Evolutionary conservation across 1,140 invertebrate species (phyloP), one percentile per base, ranked within the genome.

Genomic region (Druon quercuslanigerum): DNA sequence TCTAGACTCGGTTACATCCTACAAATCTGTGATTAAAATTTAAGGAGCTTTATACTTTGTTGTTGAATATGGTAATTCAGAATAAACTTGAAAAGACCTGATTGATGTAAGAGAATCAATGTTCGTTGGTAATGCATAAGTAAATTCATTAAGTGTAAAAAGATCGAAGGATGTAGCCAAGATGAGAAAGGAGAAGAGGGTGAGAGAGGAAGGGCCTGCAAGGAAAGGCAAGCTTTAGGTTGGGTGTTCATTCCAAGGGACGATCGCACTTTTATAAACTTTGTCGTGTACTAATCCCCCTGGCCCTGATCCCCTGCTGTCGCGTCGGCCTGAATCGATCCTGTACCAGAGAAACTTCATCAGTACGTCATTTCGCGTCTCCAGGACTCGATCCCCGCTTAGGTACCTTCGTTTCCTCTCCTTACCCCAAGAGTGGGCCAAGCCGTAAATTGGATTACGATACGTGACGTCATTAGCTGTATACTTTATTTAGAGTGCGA

Each of bases 391-490:
- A 81, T 87, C 85, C 84, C 81, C 79, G 82, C 82, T 84, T 82
- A 85, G 79, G 76, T 84, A 72, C 78, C 74, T 76, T 83, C 54
- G 72, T 56, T 71, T 20, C 54, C 76, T 73, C 75, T 71, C 70
- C 71, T 86, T 85, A 83, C 86, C 82, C 77, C 82, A 78, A 74
- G 77, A 56, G 52, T 77, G 51, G 71, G 54, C 71, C 76, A 52
- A 51, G 5, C 14, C 57, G 71, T 84, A 90, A 91, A 91, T 91
- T 90, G 87, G 89, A 91, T 91, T 87, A 88, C 83, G 87, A 89
- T 89, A 91, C 89, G 90, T 91, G 91, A 91, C 86, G 85, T 88
- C 84, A 87, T 92, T 90, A 91, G 85, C 79, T 75, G 82, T 76
- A 88, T 88, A 85, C 82, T 88, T 86, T 88, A 89, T 89, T 89